These are phyloP conservation scores for Sarcophaga bullata DNA, from an alignment of 1,140 invertebrate species.

Conservation along the genomic window DNA sequence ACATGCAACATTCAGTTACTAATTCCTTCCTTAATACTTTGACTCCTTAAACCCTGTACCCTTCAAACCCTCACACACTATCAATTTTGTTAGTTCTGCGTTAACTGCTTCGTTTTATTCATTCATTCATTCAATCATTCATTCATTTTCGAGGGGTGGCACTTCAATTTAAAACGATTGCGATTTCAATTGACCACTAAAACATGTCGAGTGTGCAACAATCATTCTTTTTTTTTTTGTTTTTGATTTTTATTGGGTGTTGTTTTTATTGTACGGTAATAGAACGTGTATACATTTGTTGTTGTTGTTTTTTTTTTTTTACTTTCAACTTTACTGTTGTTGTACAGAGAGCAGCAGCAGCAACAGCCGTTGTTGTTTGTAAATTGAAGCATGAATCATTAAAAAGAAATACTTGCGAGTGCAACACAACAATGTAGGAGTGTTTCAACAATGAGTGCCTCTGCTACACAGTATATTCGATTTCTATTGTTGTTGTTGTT, in stretches of 20 bases:
- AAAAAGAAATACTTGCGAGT: slow-evolving; percentile 22
- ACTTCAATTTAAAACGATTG: slow-evolving; percentile 26
- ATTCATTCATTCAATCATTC: too few relatives aligned
- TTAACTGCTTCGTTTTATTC: too few relatives aligned
- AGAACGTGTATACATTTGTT: too few relatives aligned
- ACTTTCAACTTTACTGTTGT: slow-evolving; percentile 13
- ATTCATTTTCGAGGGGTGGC: neutral
- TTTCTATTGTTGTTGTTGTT: too few relatives aligned
- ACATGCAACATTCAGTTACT: too few relatives aligned
- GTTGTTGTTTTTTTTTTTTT: neutral
- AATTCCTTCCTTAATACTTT: too few relatives aligned
- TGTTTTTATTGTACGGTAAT: slow-evolving; percentile 6
- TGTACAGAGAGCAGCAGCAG: neutral
- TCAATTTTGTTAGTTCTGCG: neutral
- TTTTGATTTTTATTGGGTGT: slow-evolving; percentile 35
- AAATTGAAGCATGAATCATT: slow-evolving; percentile 35
- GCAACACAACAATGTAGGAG: slow-evolving; percentile 8
- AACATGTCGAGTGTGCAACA: slow-evolving; percentile 39
- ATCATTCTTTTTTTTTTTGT: neutral
- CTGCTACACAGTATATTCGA: too few relatives aligned
- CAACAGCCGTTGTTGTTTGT: neutral
- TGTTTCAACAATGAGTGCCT: neutral
- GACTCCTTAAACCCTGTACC: too few relatives aligned
- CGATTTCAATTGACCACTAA: slow-evolving; percentile 31
- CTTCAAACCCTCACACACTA: neutral